These are phyloP conservation scores for Origma solitaria DNA, from an alignment of 2,113 vertebrate genomes.

Conservation along the genomic window DNA sequence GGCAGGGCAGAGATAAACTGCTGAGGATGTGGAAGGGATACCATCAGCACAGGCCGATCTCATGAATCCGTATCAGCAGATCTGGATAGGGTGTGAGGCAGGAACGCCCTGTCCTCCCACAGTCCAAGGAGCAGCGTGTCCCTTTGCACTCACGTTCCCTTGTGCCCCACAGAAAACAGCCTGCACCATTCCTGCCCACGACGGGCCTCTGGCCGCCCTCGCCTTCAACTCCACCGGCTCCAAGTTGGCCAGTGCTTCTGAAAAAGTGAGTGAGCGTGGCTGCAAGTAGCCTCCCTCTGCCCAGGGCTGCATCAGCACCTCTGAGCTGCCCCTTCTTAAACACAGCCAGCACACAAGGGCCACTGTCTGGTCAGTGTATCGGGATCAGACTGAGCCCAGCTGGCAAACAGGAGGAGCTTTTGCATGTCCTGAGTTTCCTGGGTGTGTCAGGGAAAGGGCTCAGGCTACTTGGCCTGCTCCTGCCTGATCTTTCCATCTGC, in stretches of 20 bases:
- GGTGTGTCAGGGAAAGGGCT: neutral
- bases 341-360: neutral
- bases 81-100: neutral
- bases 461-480: neutral
- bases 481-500: neutral
- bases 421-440: neutral
- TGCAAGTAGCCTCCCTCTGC: neutral
- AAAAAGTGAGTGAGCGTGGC: constrained; percentile 75
- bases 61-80: accelerated
- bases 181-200: constrained; percentile 86
- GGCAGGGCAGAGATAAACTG: neutral
- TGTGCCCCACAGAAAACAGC: constrained; percentile 76
- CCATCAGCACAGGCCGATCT: accelerated
- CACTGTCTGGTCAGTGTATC: neutral
- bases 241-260: constrained; percentile 89
- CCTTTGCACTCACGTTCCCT: neutral
- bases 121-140: neutral
- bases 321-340: neutral
- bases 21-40: neutral
- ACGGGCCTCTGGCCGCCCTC: constrained; percentile 88
- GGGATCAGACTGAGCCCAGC: neutral
- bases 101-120: neutral
- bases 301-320: neutral
- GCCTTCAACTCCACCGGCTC: constrained; percentile 84
- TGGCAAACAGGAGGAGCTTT: neutral